Evolutionary conservation across 1,140 invertebrate genomes (phyloP).

Genomic region (Trypoxylus dichotomus): DNA sequence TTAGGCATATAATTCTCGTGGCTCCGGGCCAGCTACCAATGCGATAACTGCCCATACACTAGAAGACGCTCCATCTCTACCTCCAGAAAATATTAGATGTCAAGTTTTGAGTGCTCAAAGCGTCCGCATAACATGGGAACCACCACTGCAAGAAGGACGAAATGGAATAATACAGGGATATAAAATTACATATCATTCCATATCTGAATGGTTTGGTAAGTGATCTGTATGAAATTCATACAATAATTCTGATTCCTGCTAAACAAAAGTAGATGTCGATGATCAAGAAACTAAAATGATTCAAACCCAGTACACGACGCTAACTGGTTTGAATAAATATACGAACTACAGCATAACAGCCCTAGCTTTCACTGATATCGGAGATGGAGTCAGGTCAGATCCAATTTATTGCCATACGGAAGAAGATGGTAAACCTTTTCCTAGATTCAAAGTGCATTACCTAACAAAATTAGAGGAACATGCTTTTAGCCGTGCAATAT

Average conservation of each 20-base stretch:
- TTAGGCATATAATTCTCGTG: conserved; percentile 84
- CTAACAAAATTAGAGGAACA: too few species aligned
- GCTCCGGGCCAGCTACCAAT: conserved; percentile 82
- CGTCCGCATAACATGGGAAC: conserved; percentile 84
- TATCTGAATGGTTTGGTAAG: conserved; percentile 72
- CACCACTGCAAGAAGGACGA: conserved; percentile 75
- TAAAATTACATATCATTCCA: conserved; percentile 77
- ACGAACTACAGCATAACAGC: conserved; percentile 94
- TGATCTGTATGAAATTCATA: conserved; percentile 34
- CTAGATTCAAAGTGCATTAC: conserved; percentile 18
- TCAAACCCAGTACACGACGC: conserved; percentile 65
- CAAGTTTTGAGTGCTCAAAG: conserved; percentile 78
- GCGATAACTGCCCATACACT: conserved; percentile 81
- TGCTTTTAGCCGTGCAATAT: too few species aligned
- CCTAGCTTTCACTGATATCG: conserved; percentile 83
- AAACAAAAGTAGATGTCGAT: conserved; percentile 56
- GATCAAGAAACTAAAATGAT: conserved; percentile 70
- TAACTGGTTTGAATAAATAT: conserved; percentile 73
- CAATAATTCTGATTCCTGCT: background rate
- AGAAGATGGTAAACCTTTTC: conserved; percentile 75
- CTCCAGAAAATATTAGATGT: conserved; percentile 78
- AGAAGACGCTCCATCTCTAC: conserved; percentile 72
- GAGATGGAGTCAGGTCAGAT: conserved; percentile 81
- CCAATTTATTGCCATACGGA: conserved; percentile 87
- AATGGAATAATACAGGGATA: conserved; percentile 89